phyloP scores from a whole-genome alignment of 2,113 vertebrate species.

The Protomyctophum bolini region DNA sequence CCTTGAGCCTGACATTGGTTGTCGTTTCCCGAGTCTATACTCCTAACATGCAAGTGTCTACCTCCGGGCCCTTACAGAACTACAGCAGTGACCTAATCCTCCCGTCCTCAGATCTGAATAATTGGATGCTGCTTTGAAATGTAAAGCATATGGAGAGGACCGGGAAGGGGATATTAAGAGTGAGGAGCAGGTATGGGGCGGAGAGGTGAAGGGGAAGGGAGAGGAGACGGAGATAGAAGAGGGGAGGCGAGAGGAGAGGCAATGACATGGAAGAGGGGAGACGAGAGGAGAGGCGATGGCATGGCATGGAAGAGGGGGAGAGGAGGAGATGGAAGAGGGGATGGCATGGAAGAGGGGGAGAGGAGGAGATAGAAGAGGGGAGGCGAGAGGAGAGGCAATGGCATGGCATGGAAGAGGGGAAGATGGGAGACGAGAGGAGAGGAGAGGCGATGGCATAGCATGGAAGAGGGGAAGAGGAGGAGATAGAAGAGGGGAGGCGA shows the following conservation, averaged over 20 bases:
- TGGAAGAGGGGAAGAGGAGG: no score
- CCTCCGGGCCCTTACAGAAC: neutral
- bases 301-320: no score
- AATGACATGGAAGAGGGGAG: constrained; percentile 2
- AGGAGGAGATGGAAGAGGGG: no score
- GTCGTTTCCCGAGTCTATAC: no score
- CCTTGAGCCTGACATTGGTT: no score
- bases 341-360: neutral
- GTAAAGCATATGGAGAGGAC: neutral
- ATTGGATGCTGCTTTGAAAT: neutral
- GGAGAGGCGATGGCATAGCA: no score
- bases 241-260: constrained; percentile 10
- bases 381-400: constrained; percentile 14
- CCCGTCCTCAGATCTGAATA: constrained; percentile 17
- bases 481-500: no score
- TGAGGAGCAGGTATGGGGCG: no score
- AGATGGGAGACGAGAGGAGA: neutral
- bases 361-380: constrained; percentile 3
- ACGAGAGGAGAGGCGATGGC: no score
- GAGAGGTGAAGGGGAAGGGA: no score
- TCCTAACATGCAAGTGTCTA: neutral
- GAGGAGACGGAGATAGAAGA: neutral
- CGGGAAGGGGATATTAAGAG: no score
- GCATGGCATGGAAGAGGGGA: no score
- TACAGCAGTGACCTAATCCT: constrained; percentile 1